Evolutionary conservation across 2,113 vertebrate species (phyloP), one percentile per base, ranked within the genome.

Genomic region (Ascaphus truei): DNA sequence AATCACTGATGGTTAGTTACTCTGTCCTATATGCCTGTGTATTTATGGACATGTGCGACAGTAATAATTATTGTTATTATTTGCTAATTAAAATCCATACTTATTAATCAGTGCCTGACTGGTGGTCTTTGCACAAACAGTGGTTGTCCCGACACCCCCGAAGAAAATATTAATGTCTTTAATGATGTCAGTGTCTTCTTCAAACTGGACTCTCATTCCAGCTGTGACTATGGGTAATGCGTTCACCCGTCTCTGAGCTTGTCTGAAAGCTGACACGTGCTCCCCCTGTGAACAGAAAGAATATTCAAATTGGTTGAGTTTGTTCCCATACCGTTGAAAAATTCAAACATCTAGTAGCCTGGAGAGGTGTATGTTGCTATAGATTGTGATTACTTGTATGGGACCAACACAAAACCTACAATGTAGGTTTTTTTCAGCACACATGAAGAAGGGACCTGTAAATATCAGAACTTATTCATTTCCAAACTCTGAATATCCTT

Each of bases 161-260:
- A 83, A 98, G 77, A 88, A 92, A 39, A 96, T 73, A 20, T 84
- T 86, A 63, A 96, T 72, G 3, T 93, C 92, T 68, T 84, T 79
- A 15, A 96, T 87, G 59, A 83, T n/a, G 5, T 83, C 73, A 11
- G 90, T 90, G 26, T 77, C 86, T 52, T 87, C 82, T 0, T 76
- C 73, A 75, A 98, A 89, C 62, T 83, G 53, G 60, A 94, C 93
- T 4, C 90, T 83, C 95, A 98, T 93, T 15, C 91, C 91, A 0
- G 91, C 85, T 3, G 71, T 93, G 57, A 87, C 86, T 0, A 93
- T 86, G 1, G 94, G 71, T 30, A 95, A 84, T 7, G 94, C 88
- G 4, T 89, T 91, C 72, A 92, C 90, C 30, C 78, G 89, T 36
- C 95, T 87, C 0, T 92, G 89, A 25, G 94, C 95, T 71, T 95